Base-by-base conservation (phyloP, 2,797 vertebrate species). In the Chaetodon trifasciatus region DNA sequence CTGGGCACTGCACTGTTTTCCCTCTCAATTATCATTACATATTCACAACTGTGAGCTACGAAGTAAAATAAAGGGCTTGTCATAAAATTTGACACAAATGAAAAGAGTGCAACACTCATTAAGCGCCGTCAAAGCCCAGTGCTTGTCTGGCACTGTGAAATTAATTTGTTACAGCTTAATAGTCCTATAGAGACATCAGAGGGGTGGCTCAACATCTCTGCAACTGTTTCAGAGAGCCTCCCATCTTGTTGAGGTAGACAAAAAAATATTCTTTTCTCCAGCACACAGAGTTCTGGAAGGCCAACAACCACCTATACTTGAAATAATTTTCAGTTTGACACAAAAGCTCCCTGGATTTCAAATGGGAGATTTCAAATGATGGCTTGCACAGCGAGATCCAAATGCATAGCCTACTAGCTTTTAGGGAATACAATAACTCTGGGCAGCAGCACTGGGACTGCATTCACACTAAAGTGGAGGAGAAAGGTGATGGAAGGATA, bases 81-180 rank as follows among this genome's bases (percentile, higher is more conserved):
- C 88, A 88, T 84, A 70, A 80, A 88, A 90, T 90, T 82, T 88
- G 90, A 89, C 90, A 90, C 77, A 68, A 90, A 89, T 89, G 86
- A 80, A 89, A 83, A 77, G 89, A 88, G 78, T 64, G 52, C 76
- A 78, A 70, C 84, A 79, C 89, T 92, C 83, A 89, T 91, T 92
- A 91, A 87, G 80, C 79, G 89, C 76, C 60, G 63, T 88, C 76
- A 83, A 78, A 86, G 85, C 82, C 73, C 79, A 70, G 72, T 50
- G 86, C 81, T 80, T 72, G 76, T 82, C 76, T 86, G 82, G 81
- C 15, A 61, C 83, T 81, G 82, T 86, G 85, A 92, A 91, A 92
- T 92, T 74, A 90, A 89, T 87, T 84, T 91, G 89, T 85, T 87
- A 82, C 78, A 84, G 85, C 78, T 79, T 89, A 87, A 87, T 89